These are phyloP conservation scores for Myiozetetes cayanensis DNA, from an alignment of 2,113 vertebrate species.

Conservation along the genomic window DNA sequence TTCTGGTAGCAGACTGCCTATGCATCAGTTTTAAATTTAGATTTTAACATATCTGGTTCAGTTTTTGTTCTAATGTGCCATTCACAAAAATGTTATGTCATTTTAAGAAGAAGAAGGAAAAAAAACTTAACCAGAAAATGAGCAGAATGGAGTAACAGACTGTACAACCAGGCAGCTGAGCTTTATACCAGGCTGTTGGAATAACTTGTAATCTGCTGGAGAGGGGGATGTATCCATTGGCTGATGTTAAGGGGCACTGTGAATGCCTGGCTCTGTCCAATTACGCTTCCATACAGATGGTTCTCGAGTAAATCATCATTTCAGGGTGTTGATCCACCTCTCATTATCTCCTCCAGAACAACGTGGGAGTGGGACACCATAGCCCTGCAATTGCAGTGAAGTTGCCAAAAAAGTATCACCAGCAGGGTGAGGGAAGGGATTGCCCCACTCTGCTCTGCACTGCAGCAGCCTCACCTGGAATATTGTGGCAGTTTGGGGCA, in stretches of 20 bases:
- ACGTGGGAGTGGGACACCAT: accelerated
- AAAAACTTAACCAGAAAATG: not conserved
- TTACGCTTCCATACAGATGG: not conserved
- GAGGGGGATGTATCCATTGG: accelerated
- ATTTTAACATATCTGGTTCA: not conserved
- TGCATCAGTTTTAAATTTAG: not conserved
- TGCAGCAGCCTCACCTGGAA: not conserved
- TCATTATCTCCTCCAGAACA: not conserved
- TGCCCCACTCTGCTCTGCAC: not conserved
- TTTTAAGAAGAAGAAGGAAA: not conserved
- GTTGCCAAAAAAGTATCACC: not conserved
- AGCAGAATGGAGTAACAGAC: not conserved
- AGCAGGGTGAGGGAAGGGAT: not conserved
- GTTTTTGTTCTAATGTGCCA: not conserved
- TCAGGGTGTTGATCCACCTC: not conserved
- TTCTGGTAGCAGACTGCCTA: not conserved
- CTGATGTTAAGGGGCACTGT: not conserved
- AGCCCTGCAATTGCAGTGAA: not conserved
- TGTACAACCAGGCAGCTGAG: not conserved
- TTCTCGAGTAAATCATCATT: not conserved
- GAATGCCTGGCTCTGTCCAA: not conserved
- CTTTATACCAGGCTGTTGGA: not conserved
- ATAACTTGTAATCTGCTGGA: not conserved
- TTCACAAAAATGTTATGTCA: not conserved
- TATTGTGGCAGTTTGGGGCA: not conserved